Conservation (phyloP, 2,113 vertebrate species). For the Hippocampus mohnikei region DNA sequence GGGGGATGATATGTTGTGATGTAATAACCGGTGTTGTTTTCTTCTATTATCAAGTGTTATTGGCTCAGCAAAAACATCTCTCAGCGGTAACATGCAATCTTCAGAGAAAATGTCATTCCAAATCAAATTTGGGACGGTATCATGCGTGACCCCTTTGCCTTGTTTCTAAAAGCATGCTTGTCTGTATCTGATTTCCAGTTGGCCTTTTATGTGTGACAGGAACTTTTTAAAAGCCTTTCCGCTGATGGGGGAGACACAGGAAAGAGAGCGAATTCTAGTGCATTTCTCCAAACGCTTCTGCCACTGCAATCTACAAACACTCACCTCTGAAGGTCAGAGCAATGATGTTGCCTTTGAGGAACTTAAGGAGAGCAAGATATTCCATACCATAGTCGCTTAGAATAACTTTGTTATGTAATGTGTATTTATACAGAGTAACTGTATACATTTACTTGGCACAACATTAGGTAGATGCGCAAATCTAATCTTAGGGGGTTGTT, state of each 20-base stretch:
- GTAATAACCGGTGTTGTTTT: not conserved
- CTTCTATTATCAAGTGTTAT: not conserved
- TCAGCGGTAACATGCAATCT: not conserved
- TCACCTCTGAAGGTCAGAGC: conserved; percentile 67
- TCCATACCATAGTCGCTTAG: not conserved
- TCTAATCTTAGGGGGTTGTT: not conserved
- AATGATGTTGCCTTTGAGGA: not conserved
- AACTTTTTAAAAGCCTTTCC: conserved; percentile 80
- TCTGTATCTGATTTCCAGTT: conserved; percentile 11
- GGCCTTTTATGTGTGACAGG: conserved; percentile 51
- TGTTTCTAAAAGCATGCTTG: conserved; percentile 1
- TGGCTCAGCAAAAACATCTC: not conserved
- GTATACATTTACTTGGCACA: not conserved
- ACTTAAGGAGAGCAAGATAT: not conserved
- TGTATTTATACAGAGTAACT: not conserved
- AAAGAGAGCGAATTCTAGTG: conserved; percentile 75
- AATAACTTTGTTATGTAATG: not conserved
- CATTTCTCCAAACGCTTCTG: conserved; percentile 80
- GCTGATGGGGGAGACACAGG: conserved; percentile 80
- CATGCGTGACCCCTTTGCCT: not conserved
- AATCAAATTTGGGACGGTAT: not conserved
- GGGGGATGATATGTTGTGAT: not conserved
- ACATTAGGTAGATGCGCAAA: not conserved
- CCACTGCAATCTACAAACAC: conserved; percentile 70
- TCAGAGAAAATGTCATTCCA: not conserved